Percentiles rank a stretch among this genome's conserved stretches.
These are phyloP conservation scores for Brachirus orientalis DNA, from an alignment of 2,113 vertebrate genomes.

Conservation along the genomic window DNA sequence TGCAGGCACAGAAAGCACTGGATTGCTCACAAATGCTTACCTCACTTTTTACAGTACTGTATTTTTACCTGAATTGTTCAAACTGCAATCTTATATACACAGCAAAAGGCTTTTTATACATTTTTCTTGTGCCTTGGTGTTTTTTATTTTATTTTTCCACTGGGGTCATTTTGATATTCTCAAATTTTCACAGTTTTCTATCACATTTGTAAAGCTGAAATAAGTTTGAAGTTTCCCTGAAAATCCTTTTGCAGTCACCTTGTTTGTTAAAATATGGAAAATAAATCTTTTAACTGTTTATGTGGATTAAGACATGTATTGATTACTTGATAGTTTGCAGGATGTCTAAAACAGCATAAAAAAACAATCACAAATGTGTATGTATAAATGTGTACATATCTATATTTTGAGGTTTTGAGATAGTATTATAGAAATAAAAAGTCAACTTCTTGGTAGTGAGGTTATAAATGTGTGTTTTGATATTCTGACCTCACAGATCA, in stretches of 20 bases:
- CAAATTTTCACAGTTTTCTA: constrained; percentile 75
- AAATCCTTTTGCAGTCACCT: constrained; percentile 71
- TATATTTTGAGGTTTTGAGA: no score
- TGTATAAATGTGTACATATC: no score
- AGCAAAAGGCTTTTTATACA: constrained; percentile 67
- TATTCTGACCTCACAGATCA: no score
- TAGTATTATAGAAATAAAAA: no score
- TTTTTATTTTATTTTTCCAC: constrained; percentile 53
- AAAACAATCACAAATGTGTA: no score
- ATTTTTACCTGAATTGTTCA: constrained; percentile 60
- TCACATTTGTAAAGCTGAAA: constrained; percentile 72
- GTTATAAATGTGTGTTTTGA: no score
- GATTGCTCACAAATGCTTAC: constrained; percentile 67
- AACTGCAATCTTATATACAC: constrained; percentile 34
- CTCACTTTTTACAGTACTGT: constrained; percentile 74
- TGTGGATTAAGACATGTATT: not conserved
- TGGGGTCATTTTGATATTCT: constrained; percentile 73
- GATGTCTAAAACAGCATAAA: not conserved
- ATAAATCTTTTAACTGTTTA: constrained; percentile 68
- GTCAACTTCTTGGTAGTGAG: no score
- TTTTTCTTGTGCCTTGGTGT: constrained; percentile 78
- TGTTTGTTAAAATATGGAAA: constrained; percentile 73
- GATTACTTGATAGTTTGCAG: not conserved
- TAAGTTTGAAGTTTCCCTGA: constrained; percentile 42
- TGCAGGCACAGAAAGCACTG: constrained; percentile 51